Evolutionary conservation across 2,113 vertebrate genomes (phyloP), one percentile per base, ranked within the genome.

Genomic region (Archilochus colubris): DNA sequence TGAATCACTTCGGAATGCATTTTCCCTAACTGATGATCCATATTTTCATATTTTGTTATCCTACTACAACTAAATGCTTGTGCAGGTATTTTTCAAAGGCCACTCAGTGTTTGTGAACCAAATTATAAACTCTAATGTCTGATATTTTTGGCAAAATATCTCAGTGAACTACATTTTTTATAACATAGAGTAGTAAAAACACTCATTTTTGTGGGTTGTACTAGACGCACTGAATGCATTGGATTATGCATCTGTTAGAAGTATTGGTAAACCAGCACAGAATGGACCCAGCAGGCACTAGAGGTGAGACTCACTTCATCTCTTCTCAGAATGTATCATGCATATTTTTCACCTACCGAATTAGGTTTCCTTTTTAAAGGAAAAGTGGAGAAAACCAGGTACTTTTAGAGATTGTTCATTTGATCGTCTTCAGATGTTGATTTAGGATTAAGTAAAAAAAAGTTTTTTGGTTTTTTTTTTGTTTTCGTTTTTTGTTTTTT

Each of bases 1-100:
- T 70, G 23, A 84, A 61, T 94, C 80, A 97, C 53, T 88, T 95
- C 68, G 5, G 61, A 95, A 64, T 38, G 55, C 68, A 43, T 88
- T 95, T 96, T 69, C 27, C 83, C 72, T 77, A 38, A 89, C 50
- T 96, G 43, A 7, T 3, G 4, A 88, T 90, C 89, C 96, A 77
- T 78, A 31, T 94, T 94, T 67, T 75, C 14, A 13, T 93, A 66
- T 94, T 97, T 96, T 95, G 80, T 79, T 93, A 48, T 94, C 9
- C 13, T 69, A 36, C 36, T 86, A 68, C 10, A 63, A 86, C 61
- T 70, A 95, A 95, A 86, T 64, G 54, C 50, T 58, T n/a, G 59
- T 91, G 28, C 16, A 44, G 53, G 53, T 66, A 21, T 82, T 54
- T 55, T 75, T 51, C 79, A 87, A 25, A 31, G 46, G 24, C 43